Evolutionary conservation across 2,888 invertebrate genomes (phyloP).

Genomic region (Clostera curtula): DNA sequence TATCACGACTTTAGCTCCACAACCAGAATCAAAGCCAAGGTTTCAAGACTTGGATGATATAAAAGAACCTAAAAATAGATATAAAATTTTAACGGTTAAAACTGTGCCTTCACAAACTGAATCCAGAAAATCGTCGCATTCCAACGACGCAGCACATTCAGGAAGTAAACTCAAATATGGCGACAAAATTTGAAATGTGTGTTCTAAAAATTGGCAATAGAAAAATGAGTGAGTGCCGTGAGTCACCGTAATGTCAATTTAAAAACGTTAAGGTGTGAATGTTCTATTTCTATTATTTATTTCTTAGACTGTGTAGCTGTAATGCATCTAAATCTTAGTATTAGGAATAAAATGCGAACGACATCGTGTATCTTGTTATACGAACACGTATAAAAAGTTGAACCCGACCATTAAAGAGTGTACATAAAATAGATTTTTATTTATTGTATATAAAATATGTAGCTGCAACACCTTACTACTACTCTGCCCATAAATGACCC

Average conservation of each 20-base stretch:
- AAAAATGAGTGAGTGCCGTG: slow-evolving; percentile 35
- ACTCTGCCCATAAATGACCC: too few species aligned
- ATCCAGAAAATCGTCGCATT: slow-evolving; percentile 19
- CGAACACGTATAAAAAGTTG: slow-evolving; percentile 43
- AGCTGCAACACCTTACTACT: too few species aligned
- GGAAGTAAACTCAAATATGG: slow-evolving; percentile 56
- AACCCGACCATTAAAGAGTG: slow-evolving; percentile 32
- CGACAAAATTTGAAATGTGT: slow-evolving; percentile 50
- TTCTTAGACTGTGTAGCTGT: slow-evolving; percentile 34
- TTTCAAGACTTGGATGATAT: too few species aligned
- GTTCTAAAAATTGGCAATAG: slow-evolving; percentile 24
- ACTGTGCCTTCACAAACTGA: slow-evolving; percentile 13
- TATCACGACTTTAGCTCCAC: too few species aligned
- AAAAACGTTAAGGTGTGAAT: slow-evolving; percentile 26
- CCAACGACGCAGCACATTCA: slow-evolving; percentile 27
- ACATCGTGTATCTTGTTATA: slow-evolving; percentile 62
- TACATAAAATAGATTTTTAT: slow-evolving; percentile 12
- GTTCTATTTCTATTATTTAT: slow-evolving; percentile 26
- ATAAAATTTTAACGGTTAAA: slow-evolving; percentile 28
- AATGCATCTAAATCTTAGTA: slow-evolving; percentile 30
- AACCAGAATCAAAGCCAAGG: too few species aligned
- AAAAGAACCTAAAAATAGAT: slow-evolving; percentile 26
- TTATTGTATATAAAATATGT: slow-evolving; percentile 6
- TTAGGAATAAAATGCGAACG: slow-evolving; percentile 36
- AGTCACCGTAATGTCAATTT: slow-evolving; percentile 29